Evolutionary conservation across 2,797 vertebrate genomes (phyloP), one percentile per base, ranked within the genome.

Genomic region (Gouania willdenowi): DNA sequence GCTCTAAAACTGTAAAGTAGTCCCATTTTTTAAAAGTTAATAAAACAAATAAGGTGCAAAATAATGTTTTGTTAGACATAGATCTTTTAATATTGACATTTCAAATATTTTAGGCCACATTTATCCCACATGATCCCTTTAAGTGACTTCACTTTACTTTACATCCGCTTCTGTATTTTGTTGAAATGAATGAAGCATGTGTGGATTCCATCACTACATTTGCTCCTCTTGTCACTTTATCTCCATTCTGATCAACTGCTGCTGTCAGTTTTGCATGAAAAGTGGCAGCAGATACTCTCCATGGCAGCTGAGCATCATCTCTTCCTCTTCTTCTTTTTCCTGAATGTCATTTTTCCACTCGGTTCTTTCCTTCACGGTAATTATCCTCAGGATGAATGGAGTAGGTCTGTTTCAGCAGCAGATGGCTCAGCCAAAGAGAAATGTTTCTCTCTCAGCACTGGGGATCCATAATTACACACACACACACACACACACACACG

Each of bases 401-500:
- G 68, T 77, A 66, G 76, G 80, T 80, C 79, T 84, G 83, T 77
- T 81, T 78, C 74, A 71, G 52, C 74, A 71, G 52, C 85, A 87
- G 84, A 87, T 81, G 77, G 84, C 38, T 42, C 59, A 63, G 40
- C 41, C 61, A 83, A 86, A 86, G 83, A 81, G 79, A 85, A 75
- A 77, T 66, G 62, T 79, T 76, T 81, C 71, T 76, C 32, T 35
- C 68, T 76, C 64, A 66, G 73, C 67, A 46, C 76, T 68, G 64
- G 67, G 79, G 71, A 81, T 83, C 74, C 79, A 59, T 85, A 87
- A 86, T 88, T 88, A 84, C 68, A 79, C 66, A 82, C 81, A 75
- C 35, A 26, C 31, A 38, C 34, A 37, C 42, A 31, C 41, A 30
- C 26, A 14, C 39, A 55, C 31, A 46, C 44, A 60, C 18, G 41